A percentile compares a stretch with the other conserved stretches of the same genome.
Evolutionary conservation across 2,888 invertebrate genomes (phyloP).

Genomic region (Chaitophorus viminalis): DNA sequence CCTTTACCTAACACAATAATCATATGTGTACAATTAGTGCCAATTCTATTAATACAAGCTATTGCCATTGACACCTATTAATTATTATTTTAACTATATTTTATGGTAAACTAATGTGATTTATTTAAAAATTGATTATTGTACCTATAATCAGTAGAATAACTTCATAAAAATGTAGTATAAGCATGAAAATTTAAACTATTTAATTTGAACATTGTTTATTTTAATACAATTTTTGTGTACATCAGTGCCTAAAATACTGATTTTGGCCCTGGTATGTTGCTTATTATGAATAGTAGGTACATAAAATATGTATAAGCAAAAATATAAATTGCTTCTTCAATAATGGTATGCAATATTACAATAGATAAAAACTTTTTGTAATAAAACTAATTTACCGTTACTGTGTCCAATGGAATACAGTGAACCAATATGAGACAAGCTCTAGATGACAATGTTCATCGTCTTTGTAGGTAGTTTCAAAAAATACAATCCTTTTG

Average conservation of each 20-base stretch:
- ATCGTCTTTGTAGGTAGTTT: slow-evolving; percentile 47
- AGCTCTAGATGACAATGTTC: slow-evolving; percentile 43
- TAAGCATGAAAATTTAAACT: no score
- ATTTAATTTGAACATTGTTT: no score
- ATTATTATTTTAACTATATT: not conserved
- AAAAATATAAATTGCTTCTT: slow-evolving; percentile 38
- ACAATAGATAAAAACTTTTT: slow-evolving; percentile 41
- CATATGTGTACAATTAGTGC: slow-evolving; percentile 20
- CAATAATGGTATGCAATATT: slow-evolving; percentile 33
- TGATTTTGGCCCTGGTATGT: not conserved
- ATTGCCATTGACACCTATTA: slow-evolving; percentile 8
- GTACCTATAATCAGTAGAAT: not conserved
- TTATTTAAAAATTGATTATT: not conserved
- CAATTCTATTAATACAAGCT: slow-evolving; percentile 45
- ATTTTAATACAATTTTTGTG: not conserved
- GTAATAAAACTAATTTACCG: slow-evolving; percentile 59
- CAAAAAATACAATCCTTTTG: slow-evolving; percentile 52
- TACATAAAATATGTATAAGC: slow-evolving; percentile 29
- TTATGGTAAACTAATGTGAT: not conserved
- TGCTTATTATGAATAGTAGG: not conserved
- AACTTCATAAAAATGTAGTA: no score
- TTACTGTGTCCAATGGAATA: slow-evolving; percentile 60
- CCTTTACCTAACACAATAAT: slow-evolving; percentile 33
- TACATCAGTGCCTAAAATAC: not conserved
- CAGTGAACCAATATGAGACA: slow-evolving; percentile 43